Percentiles rank a stretch among this genome's conserved stretches.
These are phyloP conservation scores for Theropithecus gelada DNA, from an alignment of 2,113 vertebrate species.

Conservation along the genomic window DNA sequence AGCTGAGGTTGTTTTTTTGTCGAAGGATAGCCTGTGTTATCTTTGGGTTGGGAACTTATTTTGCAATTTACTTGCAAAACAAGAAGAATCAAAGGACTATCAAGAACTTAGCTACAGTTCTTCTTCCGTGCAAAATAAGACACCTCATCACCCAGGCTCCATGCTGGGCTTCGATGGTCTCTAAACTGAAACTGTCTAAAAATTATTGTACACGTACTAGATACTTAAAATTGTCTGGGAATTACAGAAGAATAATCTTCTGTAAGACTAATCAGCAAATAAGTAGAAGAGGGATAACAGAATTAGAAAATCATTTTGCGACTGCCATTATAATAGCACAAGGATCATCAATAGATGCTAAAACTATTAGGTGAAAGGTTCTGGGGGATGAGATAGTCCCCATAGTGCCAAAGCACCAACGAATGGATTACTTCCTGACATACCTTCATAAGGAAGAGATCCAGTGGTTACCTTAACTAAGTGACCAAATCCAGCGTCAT, in stretches of 20 bases:
- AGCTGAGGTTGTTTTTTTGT: not conserved
- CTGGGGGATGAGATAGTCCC: not conserved
- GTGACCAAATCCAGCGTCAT: not conserved
- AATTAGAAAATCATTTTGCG: not conserved
- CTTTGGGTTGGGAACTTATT: not conserved
- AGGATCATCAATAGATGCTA: not conserved
- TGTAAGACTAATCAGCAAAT: not conserved
- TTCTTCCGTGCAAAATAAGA: not conserved
- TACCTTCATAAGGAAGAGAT: not conserved
- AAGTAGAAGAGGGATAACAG: not conserved
- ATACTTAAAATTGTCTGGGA: not conserved
- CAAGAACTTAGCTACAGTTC: not conserved
- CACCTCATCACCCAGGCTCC: not conserved
- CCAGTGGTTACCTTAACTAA: not conserved
- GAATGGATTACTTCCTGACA: not conserved
- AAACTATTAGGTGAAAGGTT: not conserved
- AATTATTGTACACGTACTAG: not conserved
- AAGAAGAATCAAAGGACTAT: not conserved
- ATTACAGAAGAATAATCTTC: not conserved
- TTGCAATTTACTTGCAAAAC: not conserved
- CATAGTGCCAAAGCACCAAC: not conserved
- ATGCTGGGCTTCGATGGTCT: not conserved
- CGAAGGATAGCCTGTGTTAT: not conserved
- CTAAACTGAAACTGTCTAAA: not conserved
- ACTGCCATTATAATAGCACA: not conserved